A percentile compares a stretch with the other conserved stretches of the same genome.
Conservation (phyloP, 2,113 vertebrate genomes). For the Micronisus gabar region DNA sequence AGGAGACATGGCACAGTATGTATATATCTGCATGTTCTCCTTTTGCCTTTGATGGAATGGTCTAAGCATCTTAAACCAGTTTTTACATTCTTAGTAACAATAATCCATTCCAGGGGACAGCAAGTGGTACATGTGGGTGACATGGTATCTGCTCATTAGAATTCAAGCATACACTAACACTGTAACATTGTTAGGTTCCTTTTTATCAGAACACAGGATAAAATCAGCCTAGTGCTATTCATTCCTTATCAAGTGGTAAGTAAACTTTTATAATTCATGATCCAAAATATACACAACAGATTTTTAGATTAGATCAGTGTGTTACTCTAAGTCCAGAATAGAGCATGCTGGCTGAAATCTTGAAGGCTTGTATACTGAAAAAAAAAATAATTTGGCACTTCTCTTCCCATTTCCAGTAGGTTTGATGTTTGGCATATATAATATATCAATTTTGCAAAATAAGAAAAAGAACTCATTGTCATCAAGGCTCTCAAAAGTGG, state of each 20-base stretch:
- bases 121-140: not conserved
- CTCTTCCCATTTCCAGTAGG: not conserved
- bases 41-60: not conserved
- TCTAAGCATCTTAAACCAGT: accelerated
- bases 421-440: not conserved
- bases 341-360: not conserved
- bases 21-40: not conserved
- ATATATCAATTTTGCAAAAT: not conserved
- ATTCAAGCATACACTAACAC: not conserved
- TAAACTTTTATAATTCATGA: not conserved
- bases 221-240: not conserved
- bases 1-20: not conserved
- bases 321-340: not conserved
- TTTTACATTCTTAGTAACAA: not conserved
- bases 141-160: not conserved
- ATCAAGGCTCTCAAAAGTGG: not conserved
- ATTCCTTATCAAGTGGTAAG: not conserved
- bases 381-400: not conserved
- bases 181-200: not conserved
- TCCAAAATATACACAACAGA: not conserved
- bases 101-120: not conserved
- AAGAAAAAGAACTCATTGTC: not conserved
- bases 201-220: not conserved
- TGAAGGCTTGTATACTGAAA: not conserved
- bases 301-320: not conserved